A percentile compares a stretch with the other conserved stretches of the same genome.
These are phyloP conservation scores for Camponotus fellah DNA, from an alignment of 2,888 invertebrate species.

Conservation along the genomic window DNA sequence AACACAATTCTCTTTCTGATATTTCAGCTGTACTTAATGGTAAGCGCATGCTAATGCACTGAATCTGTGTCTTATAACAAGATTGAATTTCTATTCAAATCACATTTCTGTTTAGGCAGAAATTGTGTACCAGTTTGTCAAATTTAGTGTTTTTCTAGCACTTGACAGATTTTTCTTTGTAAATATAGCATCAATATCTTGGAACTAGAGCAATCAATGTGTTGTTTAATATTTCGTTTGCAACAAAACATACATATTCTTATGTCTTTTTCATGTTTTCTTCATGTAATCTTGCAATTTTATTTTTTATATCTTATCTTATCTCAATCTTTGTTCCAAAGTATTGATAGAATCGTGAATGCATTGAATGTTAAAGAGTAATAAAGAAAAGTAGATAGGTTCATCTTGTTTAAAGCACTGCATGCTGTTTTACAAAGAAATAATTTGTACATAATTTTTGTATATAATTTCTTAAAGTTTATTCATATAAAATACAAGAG, in stretches of 20 bases:
- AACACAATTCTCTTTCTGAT: constrained; percentile 72
- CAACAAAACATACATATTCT: not conserved
- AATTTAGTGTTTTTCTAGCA: constrained; percentile 51
- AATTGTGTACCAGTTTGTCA: constrained; percentile 49
- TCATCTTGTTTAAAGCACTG: constrained; percentile 38
- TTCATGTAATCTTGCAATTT: not conserved
- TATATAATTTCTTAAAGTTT: constrained; percentile 11
- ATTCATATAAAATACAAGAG: not conserved
- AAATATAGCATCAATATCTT: constrained; percentile 29
- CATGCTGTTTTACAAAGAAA: constrained; percentile 28
- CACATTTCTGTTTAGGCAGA: constrained; percentile 20
- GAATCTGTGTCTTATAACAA: constrained; percentile 44
- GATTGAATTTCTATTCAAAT: constrained; percentile 47
- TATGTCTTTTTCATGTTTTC: not conserved
- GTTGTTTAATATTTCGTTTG: not conserved
- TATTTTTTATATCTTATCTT: not conserved
- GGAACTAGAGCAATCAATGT: constrained; percentile 11
- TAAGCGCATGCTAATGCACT: constrained; percentile 75
- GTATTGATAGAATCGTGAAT: constrained; percentile 34
- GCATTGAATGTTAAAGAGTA: not conserved
- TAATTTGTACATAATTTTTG: not conserved
- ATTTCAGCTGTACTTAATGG: constrained; percentile 76
- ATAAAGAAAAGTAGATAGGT: constrained; percentile 20
- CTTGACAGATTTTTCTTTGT: constrained; percentile 45
- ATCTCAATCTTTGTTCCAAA: constrained; percentile 2